Evolutionary conservation across 2,113 vertebrate genomes (phyloP).

Genomic region (Labrus mixtus): DNA sequence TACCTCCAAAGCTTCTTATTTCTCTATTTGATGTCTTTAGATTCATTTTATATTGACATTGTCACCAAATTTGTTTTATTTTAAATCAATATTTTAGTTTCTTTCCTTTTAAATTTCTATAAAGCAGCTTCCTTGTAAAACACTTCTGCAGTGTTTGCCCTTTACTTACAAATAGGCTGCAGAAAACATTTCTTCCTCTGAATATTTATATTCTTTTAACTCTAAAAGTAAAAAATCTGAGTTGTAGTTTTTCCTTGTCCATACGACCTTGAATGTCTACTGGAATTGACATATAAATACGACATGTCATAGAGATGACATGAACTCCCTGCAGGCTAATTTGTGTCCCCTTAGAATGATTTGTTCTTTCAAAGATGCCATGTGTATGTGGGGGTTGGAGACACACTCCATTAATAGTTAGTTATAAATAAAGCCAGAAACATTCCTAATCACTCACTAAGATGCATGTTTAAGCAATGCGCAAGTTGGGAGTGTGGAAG

Average conservation of each 20-base stretch:
- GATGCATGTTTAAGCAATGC: constrained; percentile 2
- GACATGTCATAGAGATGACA: constrained; percentile 5
- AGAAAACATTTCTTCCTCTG: not conserved
- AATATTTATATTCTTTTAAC: constrained; percentile 17
- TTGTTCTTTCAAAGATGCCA: not conserved
- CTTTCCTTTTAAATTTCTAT: too few relatives aligned
- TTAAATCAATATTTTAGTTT: too few relatives aligned
- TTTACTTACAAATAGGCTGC: not conserved
- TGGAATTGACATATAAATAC: constrained; percentile 18
- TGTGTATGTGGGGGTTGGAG: too few relatives aligned
- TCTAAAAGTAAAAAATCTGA: not conserved
- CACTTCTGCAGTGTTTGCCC: not conserved
- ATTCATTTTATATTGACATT: too few relatives aligned
- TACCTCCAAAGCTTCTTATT: too few relatives aligned
- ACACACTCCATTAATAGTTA: not conserved
- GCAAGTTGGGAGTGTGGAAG: constrained; percentile 6
- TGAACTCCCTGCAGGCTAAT: constrained; percentile 13
- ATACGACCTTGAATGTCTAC: not conserved
- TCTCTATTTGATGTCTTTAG: too few relatives aligned
- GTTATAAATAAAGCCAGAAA: constrained; percentile 32
- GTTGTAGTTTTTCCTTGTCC: not conserved
- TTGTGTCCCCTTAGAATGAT: not conserved
- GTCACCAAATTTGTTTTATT: too few relatives aligned
- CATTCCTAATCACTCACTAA: constrained; percentile 20
- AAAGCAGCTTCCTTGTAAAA: too few relatives aligned